phyloP scores from a whole-genome alignment of 2,888 invertebrate genomes.

The Lycophotia porphyrea region DNA sequence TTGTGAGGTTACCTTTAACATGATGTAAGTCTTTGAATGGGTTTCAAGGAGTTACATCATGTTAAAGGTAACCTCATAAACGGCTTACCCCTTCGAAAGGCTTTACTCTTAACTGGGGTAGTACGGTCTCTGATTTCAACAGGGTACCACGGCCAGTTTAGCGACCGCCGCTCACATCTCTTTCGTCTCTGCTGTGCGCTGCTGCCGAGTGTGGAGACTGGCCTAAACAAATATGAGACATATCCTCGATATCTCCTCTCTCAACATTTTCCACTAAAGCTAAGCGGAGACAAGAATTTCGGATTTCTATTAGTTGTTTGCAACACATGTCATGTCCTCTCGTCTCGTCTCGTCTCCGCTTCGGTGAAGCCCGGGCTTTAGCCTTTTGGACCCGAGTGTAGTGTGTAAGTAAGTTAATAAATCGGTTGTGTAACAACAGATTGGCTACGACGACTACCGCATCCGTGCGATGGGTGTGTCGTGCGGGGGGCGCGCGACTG shows the following conservation, averaged over 20 bases:
- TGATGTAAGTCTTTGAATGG: too few relatives aligned
- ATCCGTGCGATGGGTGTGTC: slow-evolving; percentile 85
- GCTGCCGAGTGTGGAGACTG: not conserved
- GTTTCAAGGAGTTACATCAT: too few relatives aligned
- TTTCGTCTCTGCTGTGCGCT: not conserved
- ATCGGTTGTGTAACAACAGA: slow-evolving; percentile 69
- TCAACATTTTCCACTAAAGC: not conserved
- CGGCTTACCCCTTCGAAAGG: too few relatives aligned
- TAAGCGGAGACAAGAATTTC: not conserved
- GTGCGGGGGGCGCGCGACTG: slow-evolving; percentile 82
- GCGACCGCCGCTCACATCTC: not conserved
- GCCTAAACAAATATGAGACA: not conserved
- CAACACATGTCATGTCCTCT: too few relatives aligned
- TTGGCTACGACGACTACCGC: slow-evolving; percentile 87
- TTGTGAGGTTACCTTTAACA: too few relatives aligned
- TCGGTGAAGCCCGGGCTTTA: not conserved
- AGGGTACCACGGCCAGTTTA: not conserved
- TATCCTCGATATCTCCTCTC: not conserved
- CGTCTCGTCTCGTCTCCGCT: not conserved
- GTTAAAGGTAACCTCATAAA: too few relatives aligned
- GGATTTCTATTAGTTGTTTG: not conserved
- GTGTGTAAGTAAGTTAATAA: not conserved
- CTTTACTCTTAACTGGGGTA: too few relatives aligned
- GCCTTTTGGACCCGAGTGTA: not conserved
- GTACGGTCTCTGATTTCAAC: too few relatives aligned